Evolutionary conservation across 2,888 invertebrate species (phyloP).

Genomic region (Mythimna loreyi): DNA sequence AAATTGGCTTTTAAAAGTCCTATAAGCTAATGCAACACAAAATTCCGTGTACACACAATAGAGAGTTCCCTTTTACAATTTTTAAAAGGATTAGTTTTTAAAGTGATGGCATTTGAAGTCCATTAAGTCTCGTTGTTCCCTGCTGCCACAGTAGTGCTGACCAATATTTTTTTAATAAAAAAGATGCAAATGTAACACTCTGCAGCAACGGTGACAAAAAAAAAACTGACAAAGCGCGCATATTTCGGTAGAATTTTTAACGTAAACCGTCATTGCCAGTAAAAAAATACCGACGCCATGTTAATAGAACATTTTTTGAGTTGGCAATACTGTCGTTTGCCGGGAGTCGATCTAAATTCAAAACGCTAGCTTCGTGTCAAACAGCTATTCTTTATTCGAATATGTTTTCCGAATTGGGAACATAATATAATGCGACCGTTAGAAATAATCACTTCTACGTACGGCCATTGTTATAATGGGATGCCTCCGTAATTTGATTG

Average conservation of each 20-base stretch:
- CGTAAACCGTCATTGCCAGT: constrained; percentile 49
- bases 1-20: neutral
- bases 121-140: constrained; percentile 31
- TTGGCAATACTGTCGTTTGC: constrained; percentile 52
- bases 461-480: constrained; percentile 42
- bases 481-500: constrained; percentile 58
- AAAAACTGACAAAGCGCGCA: constrained; percentile 48
- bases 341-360: constrained; percentile 51
- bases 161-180: constrained; percentile 48
- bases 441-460: constrained; percentile 59
- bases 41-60: neutral
- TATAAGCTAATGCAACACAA: neutral
- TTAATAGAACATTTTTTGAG: constrained; percentile 54
- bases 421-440: constrained; percentile 44
- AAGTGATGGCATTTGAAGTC: constrained; percentile 42
- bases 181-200: constrained; percentile 59
- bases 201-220: constrained; percentile 43
- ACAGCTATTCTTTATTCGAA: constrained; percentile 53
- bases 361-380: constrained; percentile 55
- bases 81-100: constrained; percentile 44
- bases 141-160: constrained; percentile 23
- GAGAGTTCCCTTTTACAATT: constrained; percentile 5
- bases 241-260: constrained; percentile 51
- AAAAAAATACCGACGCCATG: constrained; percentile 48
- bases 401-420: constrained; percentile 52